Evolutionary conservation across 1,140 invertebrate genomes (phyloP), one percentile per base, ranked within the genome.

Genomic region (Drosophila sechellia): DNA sequence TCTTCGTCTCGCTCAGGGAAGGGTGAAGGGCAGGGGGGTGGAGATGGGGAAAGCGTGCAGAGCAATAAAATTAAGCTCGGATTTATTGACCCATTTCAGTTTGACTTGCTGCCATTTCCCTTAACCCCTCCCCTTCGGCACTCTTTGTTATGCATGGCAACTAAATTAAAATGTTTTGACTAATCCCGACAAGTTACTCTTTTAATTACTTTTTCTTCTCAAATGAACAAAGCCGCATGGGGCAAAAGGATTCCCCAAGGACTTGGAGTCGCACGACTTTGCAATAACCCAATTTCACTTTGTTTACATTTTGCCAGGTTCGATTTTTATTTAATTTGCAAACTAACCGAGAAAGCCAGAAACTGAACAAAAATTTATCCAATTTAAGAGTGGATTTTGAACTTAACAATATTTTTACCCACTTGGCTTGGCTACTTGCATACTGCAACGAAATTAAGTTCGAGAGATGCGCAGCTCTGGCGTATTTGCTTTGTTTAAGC

Each of bases 11-110:
- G 43, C 42, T 63, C 43, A 40, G 15, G 59, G 15, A 15, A n/a
- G 5, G 13, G n/a, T 5, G 17, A 12, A 4, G 20, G 55, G 55
- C 69, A 6, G 11, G 54, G 55, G 15, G 68, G 0, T 27, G 25
- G 25, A 5, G 25, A 5, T 31, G 31, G 6, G 6, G 31, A 31
- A 31, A 58, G 60, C 56, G 74, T 80, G 63, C 76, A 77, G 52
- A 79, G 83, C 84, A 89, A 89, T 89, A 89, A 89, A 89, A 89
- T 89, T 89, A 89, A 89, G 84, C 84, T 89, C 59, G 84, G 76
- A 89, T 89, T 89, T 89, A 89, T 89, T 89, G 84, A 89, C 84
- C 84, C 79, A 89, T 89, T 89, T 89, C 79, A 86, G 83, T 79
- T 87, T 86, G 83, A 81, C 78, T 86, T 77, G 64, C 73, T 77